These are phyloP conservation scores for Tachina grossa DNA, from an alignment of 2,888 invertebrate species.

Conservation along the genomic window DNA sequence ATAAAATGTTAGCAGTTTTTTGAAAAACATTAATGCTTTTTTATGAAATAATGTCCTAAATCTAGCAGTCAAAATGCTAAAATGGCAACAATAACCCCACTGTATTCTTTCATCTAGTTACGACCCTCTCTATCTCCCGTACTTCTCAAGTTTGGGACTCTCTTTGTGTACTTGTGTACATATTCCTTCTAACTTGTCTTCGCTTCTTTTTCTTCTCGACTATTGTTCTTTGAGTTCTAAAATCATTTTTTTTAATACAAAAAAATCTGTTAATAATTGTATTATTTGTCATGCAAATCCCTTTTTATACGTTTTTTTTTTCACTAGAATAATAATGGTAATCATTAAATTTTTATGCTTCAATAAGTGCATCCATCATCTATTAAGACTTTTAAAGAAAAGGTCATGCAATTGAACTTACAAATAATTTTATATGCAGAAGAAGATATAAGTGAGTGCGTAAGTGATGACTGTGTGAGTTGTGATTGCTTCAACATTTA, in stretches of 20 bases:
- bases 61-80: too few relatives aligned
- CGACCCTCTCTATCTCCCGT: too few relatives aligned
- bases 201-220: too few relatives aligned
- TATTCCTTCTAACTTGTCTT: too few relatives aligned
- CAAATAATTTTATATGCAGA: slow-evolving; percentile 39
- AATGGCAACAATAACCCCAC: too few relatives aligned
- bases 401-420: slow-evolving; percentile 59
- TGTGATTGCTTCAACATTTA: slow-evolving; percentile 32
- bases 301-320: background rate
- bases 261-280: background rate
- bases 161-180: too few relatives aligned
- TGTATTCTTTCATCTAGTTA: too few relatives aligned
- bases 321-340: slow-evolving; percentile 15
- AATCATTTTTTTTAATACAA: background rate
- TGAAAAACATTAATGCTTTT: too few relatives aligned
- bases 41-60: too few relatives aligned
- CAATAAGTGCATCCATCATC: slow-evolving; percentile 60
- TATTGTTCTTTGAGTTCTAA: too few relatives aligned
- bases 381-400: slow-evolving; percentile 50
- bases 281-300: background rate
- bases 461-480: background rate
- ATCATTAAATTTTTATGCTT: slow-evolving; percentile 67
- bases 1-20: too few relatives aligned
- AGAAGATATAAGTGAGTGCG: background rate
- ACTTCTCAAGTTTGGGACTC: too few relatives aligned